Evolutionary conservation across 2,797 vertebrate species (phyloP).

Genomic region (Syncerus caffer): DNA sequence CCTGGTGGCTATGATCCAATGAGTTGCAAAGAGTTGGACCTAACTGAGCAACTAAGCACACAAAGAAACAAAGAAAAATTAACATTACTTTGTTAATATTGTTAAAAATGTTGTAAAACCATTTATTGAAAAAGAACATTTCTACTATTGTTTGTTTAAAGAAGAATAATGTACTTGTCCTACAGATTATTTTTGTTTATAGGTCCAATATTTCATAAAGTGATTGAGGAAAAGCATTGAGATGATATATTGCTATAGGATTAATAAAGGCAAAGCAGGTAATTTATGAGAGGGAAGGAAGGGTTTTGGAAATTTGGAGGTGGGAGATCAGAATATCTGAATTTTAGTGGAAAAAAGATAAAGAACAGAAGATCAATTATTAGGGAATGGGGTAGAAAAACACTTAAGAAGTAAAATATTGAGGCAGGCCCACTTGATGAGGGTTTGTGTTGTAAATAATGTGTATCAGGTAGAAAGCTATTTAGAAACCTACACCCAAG

Average conservation of each 20-base stretch:
- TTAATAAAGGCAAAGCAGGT: neutral
- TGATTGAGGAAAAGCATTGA: neutral
- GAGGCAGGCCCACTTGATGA: neutral
- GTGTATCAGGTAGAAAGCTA: neutral
- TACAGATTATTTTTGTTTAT: neutral
- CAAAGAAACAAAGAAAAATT: neutral
- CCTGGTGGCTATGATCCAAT: neutral
- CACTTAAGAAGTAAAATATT: neutral
- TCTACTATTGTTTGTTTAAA: neutral
- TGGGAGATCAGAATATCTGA: neutral
- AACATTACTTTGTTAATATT: neutral
- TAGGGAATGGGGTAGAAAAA: neutral
- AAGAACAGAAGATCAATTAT: neutral
- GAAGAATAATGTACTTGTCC: neutral
- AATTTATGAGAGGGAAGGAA: neutral
- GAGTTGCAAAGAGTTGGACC: neutral
- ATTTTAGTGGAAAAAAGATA: neutral
- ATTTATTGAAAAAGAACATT: neutral
- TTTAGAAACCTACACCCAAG: neutral
- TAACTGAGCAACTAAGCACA: neutral
- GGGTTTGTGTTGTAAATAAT: neutral
- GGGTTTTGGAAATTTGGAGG: neutral
- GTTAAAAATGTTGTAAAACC: neutral
- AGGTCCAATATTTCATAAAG: neutral
- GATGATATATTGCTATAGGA: neutral